Conservation (phyloP, 2,113 vertebrate species). For the Silurus asotus region DNA sequence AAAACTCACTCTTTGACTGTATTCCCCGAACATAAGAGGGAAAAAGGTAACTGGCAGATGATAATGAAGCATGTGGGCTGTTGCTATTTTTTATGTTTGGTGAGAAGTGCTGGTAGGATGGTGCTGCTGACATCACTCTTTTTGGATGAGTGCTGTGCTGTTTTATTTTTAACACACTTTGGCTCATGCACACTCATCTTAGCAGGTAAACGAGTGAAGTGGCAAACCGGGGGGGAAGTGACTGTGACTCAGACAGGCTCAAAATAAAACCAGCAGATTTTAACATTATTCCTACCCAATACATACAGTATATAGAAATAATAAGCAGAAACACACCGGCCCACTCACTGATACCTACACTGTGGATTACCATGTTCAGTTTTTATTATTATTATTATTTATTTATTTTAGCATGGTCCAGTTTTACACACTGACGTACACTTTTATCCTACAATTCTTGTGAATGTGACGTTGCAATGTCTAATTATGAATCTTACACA, state of each 20-base stretch:
- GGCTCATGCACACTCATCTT: constrained; percentile 23
- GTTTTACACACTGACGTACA: background rate
- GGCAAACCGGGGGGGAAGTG: background rate
- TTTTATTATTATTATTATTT: background rate
- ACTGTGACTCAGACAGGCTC: constrained; percentile 2
- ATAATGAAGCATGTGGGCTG: constrained; percentile 20
- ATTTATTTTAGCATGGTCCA: background rate
- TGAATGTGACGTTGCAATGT: background rate
- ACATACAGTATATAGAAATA: too few species aligned
- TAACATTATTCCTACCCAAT: background rate
- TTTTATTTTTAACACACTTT: constrained; percentile 35
- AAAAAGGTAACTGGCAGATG: constrained; percentile 19
- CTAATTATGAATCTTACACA: background rate
- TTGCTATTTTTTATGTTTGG: constrained; percentile 21
- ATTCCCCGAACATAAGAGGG: background rate
- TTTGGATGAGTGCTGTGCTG: constrained; percentile 6
- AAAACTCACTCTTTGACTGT: background rate
- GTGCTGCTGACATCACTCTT: constrained; percentile 27
- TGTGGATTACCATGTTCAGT: background rate
- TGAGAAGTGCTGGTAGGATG: constrained; percentile 25
- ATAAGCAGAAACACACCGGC: too few species aligned
- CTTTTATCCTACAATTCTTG: background rate
- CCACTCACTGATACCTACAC: background rate
- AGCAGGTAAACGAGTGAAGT: constrained; percentile 21
- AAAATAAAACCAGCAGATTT: constrained; percentile 23